These are phyloP conservation scores for Zosterops pallidus DNA, from an alignment of 2,113 vertebrate species.

Conservation along the genomic window DNA sequence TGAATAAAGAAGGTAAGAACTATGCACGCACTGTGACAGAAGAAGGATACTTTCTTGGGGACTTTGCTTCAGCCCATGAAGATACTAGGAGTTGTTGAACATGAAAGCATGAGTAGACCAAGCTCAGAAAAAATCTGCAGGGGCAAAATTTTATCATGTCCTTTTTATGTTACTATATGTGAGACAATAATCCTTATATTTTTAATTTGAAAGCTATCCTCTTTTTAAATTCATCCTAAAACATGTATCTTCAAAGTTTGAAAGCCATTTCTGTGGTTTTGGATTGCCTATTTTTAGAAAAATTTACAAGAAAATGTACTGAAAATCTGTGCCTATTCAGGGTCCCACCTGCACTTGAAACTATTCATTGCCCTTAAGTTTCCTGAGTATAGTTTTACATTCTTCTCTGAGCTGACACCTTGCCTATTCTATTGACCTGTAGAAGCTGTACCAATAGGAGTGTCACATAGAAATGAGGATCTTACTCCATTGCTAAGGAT, in stretches of 20 bases:
- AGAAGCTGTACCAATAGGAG: background rate
- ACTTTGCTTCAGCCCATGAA: background rate
- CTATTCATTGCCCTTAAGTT: background rate
- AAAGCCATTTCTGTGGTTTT: background rate
- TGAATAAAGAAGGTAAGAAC: background rate
- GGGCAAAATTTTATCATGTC: background rate
- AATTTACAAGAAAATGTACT: background rate
- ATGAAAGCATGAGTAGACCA: background rate
- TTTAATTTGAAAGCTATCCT: background rate
- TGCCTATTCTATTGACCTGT: background rate
- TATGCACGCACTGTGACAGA: accelerated
- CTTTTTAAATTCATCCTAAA: background rate
- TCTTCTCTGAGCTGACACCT: background rate
- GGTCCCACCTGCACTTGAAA: background rate
- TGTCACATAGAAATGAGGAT: background rate
- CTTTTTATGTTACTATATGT: background rate
- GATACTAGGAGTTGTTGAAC: background rate
- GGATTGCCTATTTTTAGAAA: background rate
- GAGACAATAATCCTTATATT: background rate
- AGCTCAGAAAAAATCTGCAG: background rate
- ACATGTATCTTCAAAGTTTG: background rate
- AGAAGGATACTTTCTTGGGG: background rate
- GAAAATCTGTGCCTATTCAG: background rate
- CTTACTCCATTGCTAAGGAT: background rate
- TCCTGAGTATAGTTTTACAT: background rate